Evolutionary conservation across 2,888 invertebrate species (phyloP).

Genomic region (Volucella inanis): DNA sequence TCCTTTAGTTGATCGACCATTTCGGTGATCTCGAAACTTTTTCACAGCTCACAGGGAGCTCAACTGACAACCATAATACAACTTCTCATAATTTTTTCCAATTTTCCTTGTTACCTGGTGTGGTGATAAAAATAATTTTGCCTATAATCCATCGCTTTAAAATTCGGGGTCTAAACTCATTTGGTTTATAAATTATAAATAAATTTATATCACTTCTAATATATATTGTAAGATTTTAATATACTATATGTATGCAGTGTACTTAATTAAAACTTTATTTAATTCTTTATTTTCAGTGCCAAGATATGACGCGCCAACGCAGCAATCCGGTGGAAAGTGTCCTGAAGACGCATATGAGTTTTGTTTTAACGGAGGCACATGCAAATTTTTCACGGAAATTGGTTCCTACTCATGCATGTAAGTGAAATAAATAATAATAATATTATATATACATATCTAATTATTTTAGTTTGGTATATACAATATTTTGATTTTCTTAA

Average conservation of each 20-base stretch:
- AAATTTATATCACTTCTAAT: too few species aligned
- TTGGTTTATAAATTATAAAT: too few species aligned
- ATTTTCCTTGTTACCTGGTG: too few species aligned
- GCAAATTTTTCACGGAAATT: constrained; percentile 91
- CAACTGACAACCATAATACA: too few species aligned
- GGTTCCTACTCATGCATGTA: constrained; percentile 93
- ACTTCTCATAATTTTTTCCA: too few species aligned
- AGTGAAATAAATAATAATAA: constrained; percentile 82
- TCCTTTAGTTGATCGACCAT: too few species aligned
- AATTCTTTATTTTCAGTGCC: constrained; percentile 78
- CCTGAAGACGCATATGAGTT: constrained; percentile 87
- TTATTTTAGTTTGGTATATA: background rate
- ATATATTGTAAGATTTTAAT: background rate
- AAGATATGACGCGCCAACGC: constrained; percentile 82
- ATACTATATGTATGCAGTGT: constrained; percentile 9
- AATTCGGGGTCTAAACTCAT: too few species aligned
- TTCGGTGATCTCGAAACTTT: too few species aligned
- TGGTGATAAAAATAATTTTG: too few species aligned
- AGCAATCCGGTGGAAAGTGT: constrained; percentile 82
- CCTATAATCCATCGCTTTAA: too few species aligned
- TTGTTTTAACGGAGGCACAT: constrained; percentile 94
- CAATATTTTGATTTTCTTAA: too few species aligned
- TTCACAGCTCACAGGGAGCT: too few species aligned
- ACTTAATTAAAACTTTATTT: constrained; percentile 40
- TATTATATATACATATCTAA: background rate